Conservation (phyloP, 2,113 vertebrate species). For the Melanocharis versteri region DNA sequence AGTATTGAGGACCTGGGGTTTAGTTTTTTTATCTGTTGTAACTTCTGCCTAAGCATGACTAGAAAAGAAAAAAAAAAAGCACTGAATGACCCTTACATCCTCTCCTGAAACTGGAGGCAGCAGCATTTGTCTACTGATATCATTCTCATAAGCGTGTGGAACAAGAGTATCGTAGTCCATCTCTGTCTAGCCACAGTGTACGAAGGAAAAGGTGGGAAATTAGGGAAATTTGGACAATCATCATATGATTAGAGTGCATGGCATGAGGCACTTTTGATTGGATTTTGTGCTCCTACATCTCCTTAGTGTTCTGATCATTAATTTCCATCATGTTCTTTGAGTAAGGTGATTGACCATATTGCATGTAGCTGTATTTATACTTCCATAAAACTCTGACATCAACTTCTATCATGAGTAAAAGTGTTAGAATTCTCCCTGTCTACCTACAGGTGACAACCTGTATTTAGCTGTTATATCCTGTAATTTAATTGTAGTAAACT, state of each 20-base stretch:
- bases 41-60: not conserved
- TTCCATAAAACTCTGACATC: not conserved
- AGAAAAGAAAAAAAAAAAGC: not conserved
- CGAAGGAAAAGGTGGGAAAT: not conserved
- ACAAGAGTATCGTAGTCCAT: rapidly evolving
- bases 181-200: not conserved
- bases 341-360: not conserved
- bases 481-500: not conserved
- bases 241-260: not conserved
- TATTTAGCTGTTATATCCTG: not conserved
- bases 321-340: not conserved
- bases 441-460: not conserved
- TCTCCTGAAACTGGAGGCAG: not conserved
- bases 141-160: not conserved
- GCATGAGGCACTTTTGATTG: not conserved
- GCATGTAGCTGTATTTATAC: not conserved
- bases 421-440: not conserved
- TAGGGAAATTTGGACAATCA: not conserved
- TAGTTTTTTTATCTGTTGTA: not conserved
- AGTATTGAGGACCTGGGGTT: not conserved
- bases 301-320: not conserved
- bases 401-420: not conserved
- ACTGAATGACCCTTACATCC: not conserved
- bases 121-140: not conserved
- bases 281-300: not conserved